A percentile compares a stretch with the other conserved stretches of the same genome.
Conservation (phyloP, 1,140 invertebrate genomes). For the Sipha flava region DNA sequence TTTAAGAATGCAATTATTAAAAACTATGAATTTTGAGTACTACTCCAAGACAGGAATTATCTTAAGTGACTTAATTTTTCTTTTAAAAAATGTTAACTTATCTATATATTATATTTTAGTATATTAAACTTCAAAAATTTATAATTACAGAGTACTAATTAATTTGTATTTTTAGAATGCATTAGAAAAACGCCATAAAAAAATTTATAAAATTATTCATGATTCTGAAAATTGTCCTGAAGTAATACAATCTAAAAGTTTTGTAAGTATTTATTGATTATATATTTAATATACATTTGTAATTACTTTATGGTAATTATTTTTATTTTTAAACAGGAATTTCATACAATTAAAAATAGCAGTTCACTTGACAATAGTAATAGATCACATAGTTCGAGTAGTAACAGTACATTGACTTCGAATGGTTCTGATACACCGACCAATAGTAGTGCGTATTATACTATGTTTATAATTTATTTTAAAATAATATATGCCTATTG, state of each 20-base stretch:
- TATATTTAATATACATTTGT: neutral
- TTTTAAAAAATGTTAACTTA: no score
- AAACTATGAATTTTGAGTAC: no score
- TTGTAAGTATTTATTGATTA: neutral
- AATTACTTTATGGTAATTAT: neutral
- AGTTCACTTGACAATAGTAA: neutral
- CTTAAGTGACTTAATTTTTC: no score
- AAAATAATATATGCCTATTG: no score
- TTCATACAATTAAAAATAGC: neutral
- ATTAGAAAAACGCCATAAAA: slow-evolving; percentile 25
- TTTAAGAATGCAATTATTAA: no score
- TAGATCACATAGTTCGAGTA: slow-evolving; percentile 19
- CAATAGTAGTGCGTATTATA: neutral
- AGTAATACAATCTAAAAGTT: neutral
- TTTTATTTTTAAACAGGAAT: neutral
- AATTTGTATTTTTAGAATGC: neutral
- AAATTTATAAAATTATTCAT: slow-evolving; percentile 15
- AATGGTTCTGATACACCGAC: slow-evolving; percentile 1
- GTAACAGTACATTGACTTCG: slow-evolving; percentile 20
- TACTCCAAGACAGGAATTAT: no score
- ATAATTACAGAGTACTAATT: neutral
- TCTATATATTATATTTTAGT: no score
- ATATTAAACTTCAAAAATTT: neutral
- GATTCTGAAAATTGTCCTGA: neutral
- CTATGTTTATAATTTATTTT: neutral